A percentile compares a stretch with the other conserved stretches of the same genome.
These are phyloP conservation scores for Cliona cf. orientalis DNA, from an alignment of 37 sponge, comb jelly and placozoan species.

Conservation along the genomic window DNA sequence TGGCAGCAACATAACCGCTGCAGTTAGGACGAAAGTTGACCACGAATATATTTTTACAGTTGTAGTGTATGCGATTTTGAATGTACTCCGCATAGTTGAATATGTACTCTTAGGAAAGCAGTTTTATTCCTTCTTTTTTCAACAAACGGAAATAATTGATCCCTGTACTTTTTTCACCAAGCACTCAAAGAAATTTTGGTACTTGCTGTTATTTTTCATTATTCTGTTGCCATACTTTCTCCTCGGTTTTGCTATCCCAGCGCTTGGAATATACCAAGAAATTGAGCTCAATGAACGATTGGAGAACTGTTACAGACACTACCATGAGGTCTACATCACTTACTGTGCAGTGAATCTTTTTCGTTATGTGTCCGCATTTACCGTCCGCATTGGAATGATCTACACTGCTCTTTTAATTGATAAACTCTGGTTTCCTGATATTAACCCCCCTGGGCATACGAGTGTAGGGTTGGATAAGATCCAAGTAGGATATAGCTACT, in stretches of 20 bases:
- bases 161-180: neutral
- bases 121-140: neutral
- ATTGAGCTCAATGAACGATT: neutral
- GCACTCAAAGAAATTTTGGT: neutral
- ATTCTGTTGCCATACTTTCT: conserved; percentile 8
- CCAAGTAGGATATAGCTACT: too few relatives aligned
- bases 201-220: neutral
- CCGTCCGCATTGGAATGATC: conserved; percentile 6
- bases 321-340: neutral
- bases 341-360: conserved; percentile 20
- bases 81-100: conserved; percentile 7
- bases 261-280: conserved; percentile 19
- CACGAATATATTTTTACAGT: conserved; percentile 13
- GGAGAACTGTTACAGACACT: neutral
- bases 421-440: neutral
- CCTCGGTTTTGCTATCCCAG: conserved; percentile 15
- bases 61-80: neutral
- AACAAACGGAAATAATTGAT: neutral
- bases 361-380: conserved; percentile 7
- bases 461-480: too few relatives aligned
- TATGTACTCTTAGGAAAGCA: conserved; percentile 2
- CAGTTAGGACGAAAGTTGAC: neutral
- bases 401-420: neutral
- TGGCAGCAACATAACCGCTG: neutral
- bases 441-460: neutral